These are phyloP conservation scores for Halocynthia roretzi DNA, from an alignment of 23 tunicate species.

Conservation along the genomic window DNA sequence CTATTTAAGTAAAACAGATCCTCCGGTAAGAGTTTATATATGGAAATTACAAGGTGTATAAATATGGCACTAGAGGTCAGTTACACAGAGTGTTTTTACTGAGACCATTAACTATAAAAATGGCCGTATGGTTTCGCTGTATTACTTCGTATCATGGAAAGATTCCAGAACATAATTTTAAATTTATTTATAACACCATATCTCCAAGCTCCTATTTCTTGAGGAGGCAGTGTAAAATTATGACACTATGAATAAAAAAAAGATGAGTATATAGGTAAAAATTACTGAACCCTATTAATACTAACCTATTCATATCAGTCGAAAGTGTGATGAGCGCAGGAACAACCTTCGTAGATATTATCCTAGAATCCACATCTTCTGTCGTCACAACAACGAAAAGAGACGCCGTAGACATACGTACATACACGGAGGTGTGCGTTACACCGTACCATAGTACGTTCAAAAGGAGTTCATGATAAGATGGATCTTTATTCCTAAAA, in stretches of 20 bases:
- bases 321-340: constrained; percentile 74
- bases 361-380: constrained; percentile 24
- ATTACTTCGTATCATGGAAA: too few relatives aligned
- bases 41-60: too few relatives aligned
- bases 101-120: too few relatives aligned
- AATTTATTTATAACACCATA: too few relatives aligned
- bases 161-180: too few relatives aligned
- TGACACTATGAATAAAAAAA: too few relatives aligned
- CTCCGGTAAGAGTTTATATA: too few relatives aligned
- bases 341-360: constrained; percentile 40
- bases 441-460: constrained; percentile 66
- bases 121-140: too few relatives aligned
- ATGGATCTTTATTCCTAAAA: neutral
- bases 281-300: neutral
- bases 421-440: constrained; percentile 42
- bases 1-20: constrained; percentile 9
- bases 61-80: too few relatives aligned
- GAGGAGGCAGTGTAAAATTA: too few relatives aligned
- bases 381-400: constrained; percentile 46
- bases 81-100: too few relatives aligned
- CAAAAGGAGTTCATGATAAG: constrained; percentile 48
- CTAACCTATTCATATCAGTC: constrained; percentile 51
- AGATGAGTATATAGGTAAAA: neutral
- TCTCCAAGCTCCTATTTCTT: too few relatives aligned
- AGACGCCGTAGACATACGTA: constrained; percentile 54